A percentile compares a stretch with the other conserved stretches of the same genome.
These are phyloP conservation scores for Melanotaenia pygmaea DNA, from an alignment of 2,797 vertebrate species.

Conservation along the genomic window DNA sequence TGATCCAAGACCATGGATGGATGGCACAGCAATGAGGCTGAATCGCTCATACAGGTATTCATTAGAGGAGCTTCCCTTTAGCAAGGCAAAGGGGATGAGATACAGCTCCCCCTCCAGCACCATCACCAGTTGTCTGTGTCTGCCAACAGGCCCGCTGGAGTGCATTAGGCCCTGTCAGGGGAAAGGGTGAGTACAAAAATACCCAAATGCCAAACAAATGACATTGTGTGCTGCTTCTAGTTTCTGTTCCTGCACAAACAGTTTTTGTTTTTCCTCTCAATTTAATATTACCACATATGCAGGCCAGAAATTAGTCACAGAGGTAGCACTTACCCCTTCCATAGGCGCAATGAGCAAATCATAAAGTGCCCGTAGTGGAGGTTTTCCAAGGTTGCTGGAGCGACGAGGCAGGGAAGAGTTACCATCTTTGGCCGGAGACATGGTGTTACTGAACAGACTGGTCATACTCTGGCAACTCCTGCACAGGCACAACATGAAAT, in stretches of 20 bases:
- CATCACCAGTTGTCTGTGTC: slow-evolving; percentile 94
- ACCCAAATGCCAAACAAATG: slow-evolving; percentile 20
- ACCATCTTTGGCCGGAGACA: slow-evolving; percentile 91
- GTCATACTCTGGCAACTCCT: slow-evolving; percentile 99
- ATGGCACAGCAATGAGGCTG: slow-evolving; percentile 94
- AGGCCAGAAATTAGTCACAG: slow-evolving; percentile 17
- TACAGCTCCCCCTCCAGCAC: slow-evolving; percentile 98
- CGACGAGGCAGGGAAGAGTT: slow-evolving; percentile 89
- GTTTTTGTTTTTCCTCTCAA: background rate
- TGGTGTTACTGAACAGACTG: slow-evolving; percentile 90
- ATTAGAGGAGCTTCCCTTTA: slow-evolving; percentile 97
- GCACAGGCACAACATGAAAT: slow-evolving; percentile 57
- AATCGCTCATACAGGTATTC: slow-evolving; percentile 98
- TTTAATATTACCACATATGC: slow-evolving; percentile 13
- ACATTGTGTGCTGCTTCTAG: background rate
- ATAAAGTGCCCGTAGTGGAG: slow-evolving; percentile 93
- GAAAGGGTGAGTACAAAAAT: slow-evolving; percentile 36
- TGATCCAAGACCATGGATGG: slow-evolving; percentile 89
- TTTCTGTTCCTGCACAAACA: background rate
- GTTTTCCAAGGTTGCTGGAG: slow-evolving; percentile 85
- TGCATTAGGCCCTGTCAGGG: slow-evolving; percentile 94
- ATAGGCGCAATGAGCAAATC: slow-evolving; percentile 97
- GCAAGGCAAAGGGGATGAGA: slow-evolving; percentile 96
- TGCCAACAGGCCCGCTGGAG: slow-evolving; percentile 94
- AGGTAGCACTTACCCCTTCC: slow-evolving; percentile 91